phyloP scores from a whole-genome alignment of 2,797 vertebrate genomes.

The Erpetoichthys calabaricus region DNA sequence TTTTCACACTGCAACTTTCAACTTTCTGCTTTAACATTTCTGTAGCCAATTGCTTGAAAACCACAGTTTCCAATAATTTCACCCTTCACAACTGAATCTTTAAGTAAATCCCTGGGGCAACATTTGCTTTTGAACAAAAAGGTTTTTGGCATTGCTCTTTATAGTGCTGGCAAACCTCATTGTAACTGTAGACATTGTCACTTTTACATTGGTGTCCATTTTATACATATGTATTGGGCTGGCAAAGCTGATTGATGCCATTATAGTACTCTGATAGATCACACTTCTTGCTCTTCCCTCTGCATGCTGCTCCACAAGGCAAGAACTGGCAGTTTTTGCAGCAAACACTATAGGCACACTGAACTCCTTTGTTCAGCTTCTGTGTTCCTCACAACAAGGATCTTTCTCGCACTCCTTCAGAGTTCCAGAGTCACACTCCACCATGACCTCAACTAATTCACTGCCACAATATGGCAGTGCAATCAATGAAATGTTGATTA shows the following conservation, averaged over 20 bases:
- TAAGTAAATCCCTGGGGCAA: constrained; percentile 71
- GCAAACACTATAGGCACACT: constrained; percentile 77
- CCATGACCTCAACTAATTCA: constrained; percentile 73
- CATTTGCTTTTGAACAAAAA: constrained; percentile 77
- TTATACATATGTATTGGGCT: constrained; percentile 70
- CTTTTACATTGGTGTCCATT: constrained; percentile 68
- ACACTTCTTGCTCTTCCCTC: constrained; percentile 60
- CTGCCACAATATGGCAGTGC: constrained; percentile 86
- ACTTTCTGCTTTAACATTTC: constrained; percentile 83
- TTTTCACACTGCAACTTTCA: constrained; percentile 94
- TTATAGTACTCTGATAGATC: constrained; percentile 84
- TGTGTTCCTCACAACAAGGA: constrained; percentile 82
- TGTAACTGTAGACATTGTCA: constrained; percentile 73
- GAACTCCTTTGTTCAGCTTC: constrained; percentile 60
- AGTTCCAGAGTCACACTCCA: constrained; percentile 88
- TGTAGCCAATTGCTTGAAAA: constrained; percentile 61
- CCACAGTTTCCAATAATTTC: constrained; percentile 95
- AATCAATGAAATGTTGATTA: constrained; percentile 61
- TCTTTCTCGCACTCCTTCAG: constrained; percentile 80
- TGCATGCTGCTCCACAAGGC: constrained; percentile 65
- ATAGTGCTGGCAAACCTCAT: constrained; percentile 71
- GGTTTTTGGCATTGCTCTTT: constrained; percentile 75
- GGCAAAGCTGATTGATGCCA: constrained; percentile 71
- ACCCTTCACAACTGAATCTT: constrained; percentile 85
- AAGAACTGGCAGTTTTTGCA: constrained; percentile 74